These are phyloP conservation scores for Mellilla xanthometata DNA, from an alignment of 2,888 invertebrate species.

Conservation along the genomic window DNA sequence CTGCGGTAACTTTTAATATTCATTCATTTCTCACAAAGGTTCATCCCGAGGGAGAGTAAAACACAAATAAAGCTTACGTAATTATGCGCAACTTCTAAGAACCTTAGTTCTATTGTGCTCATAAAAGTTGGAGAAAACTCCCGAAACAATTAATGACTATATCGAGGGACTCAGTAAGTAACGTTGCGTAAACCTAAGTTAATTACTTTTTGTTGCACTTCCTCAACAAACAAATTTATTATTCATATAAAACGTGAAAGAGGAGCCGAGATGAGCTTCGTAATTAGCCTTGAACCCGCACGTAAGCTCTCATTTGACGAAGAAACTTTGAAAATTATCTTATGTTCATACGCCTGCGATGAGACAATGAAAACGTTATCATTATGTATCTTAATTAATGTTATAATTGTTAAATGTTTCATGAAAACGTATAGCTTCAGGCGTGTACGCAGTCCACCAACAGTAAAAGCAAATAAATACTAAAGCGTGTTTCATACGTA, in stretches of 20 bases:
- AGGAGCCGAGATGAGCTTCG: conserved; percentile 37
- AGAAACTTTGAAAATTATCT: conserved; percentile 47
- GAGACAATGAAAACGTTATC: too few relatives aligned
- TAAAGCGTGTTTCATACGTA: too few relatives aligned
- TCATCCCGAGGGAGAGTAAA: conserved; percentile 20
- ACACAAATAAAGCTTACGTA: conserved; percentile 30
- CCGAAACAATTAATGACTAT: conserved; percentile 30
- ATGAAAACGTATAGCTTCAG: too few relatives aligned
- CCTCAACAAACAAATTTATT: conserved; percentile 30
- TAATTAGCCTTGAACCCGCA: conserved; percentile 48
- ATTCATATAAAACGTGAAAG: conserved; percentile 32
- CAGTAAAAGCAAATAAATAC: too few relatives aligned
- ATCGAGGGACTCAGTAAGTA: conserved; percentile 25
- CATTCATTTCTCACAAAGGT: conserved; percentile 27
- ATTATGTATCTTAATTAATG: too few relatives aligned
- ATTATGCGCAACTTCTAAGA: conserved; percentile 29
- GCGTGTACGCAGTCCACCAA: too few relatives aligned
- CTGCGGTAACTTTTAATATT: conserved; percentile 24
- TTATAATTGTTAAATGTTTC: too few relatives aligned
- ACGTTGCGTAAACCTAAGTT: conserved; percentile 24
- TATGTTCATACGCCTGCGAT: conserved; percentile 5
- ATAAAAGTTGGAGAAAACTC: conserved; percentile 27
- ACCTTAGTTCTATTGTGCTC: conserved; percentile 26
- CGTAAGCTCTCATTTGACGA: conserved; percentile 44
- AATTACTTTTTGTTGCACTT: conserved; percentile 32